phyloP scores from a whole-genome alignment of 2,888 invertebrate species.

The Drosophila nr. perissopoda region DNA sequence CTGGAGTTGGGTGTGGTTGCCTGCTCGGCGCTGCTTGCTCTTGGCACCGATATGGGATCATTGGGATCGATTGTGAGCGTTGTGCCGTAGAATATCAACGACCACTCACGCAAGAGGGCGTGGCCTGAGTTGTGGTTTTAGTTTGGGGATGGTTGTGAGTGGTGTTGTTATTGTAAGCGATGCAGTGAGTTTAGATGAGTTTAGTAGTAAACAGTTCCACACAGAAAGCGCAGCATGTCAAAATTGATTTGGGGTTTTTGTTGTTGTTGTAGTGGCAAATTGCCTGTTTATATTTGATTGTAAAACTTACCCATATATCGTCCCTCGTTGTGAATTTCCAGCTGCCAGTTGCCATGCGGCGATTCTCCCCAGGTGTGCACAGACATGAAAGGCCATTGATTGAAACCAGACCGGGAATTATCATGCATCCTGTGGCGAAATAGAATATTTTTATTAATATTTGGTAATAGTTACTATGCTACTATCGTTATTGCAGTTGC shows the following conservation, averaged over 20 bases:
- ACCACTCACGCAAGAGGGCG: constrained; percentile 96
- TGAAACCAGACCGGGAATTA: constrained; percentile 95
- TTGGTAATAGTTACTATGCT: neutral
- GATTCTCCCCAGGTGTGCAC: constrained; percentile 99
- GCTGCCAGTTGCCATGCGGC: constrained; percentile 96
- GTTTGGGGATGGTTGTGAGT: neutral
- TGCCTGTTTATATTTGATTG: neutral
- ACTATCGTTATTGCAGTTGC: neutral
- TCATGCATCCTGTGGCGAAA: constrained; percentile 87
- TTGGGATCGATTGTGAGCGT: constrained; percentile 87
- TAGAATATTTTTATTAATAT: neutral
- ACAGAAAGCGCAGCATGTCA: constrained; percentile 76
- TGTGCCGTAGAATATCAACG: constrained; percentile 96
- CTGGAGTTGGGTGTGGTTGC: constrained; percentile 81
- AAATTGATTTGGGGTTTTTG: constrained; percentile 39
- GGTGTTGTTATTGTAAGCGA: constrained; percentile 5
- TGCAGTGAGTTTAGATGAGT: constrained; percentile 31
- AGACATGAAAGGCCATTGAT: constrained; percentile 99
- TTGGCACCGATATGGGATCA: constrained; percentile 86
- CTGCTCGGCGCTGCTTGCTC: constrained; percentile 73
- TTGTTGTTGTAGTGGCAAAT: neutral
- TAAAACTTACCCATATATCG: constrained; percentile 90
- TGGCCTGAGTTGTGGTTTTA: constrained; percentile 87
- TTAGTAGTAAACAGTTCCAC: constrained; percentile 46
- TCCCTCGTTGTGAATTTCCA: constrained; percentile 98